Evolutionary conservation across 2,797 vertebrate species (phyloP).

Genomic region (Phoebastria nigripes): DNA sequence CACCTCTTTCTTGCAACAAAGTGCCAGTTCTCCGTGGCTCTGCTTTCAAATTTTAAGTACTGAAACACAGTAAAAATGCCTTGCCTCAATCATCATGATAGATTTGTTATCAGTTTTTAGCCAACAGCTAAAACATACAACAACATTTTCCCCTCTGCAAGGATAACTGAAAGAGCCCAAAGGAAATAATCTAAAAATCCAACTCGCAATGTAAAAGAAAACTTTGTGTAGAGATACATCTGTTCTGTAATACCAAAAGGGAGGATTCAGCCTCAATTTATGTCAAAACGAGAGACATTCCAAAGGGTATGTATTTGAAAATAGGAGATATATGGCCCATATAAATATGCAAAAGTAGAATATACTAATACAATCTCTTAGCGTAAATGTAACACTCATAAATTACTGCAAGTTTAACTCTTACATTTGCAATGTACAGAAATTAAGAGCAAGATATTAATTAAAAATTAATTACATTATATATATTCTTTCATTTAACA

Average conservation of each 20-base stretch:
- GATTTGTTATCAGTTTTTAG: not conserved
- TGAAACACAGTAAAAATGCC: not conserved
- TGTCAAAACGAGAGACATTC: not conserved
- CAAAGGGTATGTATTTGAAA: not conserved
- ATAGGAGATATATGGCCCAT: not conserved
- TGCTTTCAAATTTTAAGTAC: not conserved
- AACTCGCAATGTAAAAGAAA: rapidly evolving
- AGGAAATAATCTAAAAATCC: not conserved
- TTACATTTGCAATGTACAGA: not conserved
- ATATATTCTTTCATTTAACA: not conserved
- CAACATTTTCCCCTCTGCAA: not conserved
- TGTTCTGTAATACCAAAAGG: not conserved
- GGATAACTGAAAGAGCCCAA: not conserved
- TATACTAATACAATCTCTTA: not conserved
- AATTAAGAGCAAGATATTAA: not conserved
- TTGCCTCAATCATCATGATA: not conserved
- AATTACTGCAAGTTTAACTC: not conserved
- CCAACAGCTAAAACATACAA: not conserved
- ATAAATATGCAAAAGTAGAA: not conserved
- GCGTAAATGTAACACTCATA: not conserved
- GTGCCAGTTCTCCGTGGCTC: not conserved
- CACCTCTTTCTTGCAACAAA: not conserved
- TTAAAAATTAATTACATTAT: not conserved
- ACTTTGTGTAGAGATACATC: not conserved
- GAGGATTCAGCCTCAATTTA: not conserved